Conservation (phyloP, 2,888 invertebrate genomes). For the Phaedon cochleariae region DNA sequence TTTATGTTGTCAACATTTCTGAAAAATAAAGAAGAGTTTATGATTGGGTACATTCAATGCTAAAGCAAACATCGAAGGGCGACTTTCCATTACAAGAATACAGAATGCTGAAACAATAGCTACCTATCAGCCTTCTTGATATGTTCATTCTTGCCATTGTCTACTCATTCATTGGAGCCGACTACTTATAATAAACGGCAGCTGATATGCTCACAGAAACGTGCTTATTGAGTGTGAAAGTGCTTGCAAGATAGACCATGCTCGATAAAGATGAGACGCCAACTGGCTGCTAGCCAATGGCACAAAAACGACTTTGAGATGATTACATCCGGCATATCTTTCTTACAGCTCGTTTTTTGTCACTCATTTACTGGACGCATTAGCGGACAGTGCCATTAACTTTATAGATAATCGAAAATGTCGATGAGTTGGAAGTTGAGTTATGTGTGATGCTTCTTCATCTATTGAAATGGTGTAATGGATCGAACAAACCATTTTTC, state of each 20-base stretch:
- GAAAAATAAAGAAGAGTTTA: too few species aligned
- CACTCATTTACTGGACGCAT: background rate
- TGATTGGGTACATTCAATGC: too few species aligned
- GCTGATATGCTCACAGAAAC: background rate
- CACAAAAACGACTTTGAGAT: background rate
- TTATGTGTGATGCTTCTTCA: too few species aligned
- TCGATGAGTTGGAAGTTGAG: too few species aligned
- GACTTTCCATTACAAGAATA: background rate
- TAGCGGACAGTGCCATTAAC: background rate
- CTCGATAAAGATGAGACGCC: constrained; percentile 20
- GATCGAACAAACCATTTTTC: too few species aligned
- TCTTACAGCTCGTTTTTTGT: background rate
- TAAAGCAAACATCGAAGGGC: too few species aligned
- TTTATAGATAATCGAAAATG: background rate
- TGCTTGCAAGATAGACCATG: constrained; percentile 14
- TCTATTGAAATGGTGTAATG: too few species aligned
- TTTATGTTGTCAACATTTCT: too few species aligned
- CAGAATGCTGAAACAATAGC: background rate
- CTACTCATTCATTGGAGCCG: background rate
- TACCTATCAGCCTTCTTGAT: background rate
- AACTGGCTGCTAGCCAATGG: constrained; percentile 30
- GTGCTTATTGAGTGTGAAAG: constrained; percentile 20
- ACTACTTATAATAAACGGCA: background rate
- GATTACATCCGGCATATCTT: background rate
- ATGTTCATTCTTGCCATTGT: background rate